phyloP scores from a whole-genome alignment of 2,888 invertebrate genomes.

The Crioceris asparagi region DNA sequence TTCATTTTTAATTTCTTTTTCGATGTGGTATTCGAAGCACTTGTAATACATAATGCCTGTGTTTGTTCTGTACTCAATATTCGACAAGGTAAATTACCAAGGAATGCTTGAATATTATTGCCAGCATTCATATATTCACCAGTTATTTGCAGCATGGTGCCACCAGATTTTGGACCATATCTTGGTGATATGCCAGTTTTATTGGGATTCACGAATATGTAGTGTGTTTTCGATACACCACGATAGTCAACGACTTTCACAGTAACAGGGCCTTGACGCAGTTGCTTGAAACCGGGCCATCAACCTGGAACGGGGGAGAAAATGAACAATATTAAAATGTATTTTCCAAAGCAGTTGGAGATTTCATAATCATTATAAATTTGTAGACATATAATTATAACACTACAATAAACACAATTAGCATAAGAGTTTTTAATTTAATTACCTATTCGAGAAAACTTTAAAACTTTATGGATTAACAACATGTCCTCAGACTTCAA shows the following conservation, averaged over 20 bases:
- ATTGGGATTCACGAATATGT: conserved; percentile 81
- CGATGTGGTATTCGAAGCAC: conserved; percentile 57
- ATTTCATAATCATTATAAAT: no score
- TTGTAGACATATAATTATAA: no score
- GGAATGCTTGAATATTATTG: conserved; percentile 78
- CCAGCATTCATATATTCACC: conserved; percentile 95
- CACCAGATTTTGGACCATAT: conserved; percentile 89
- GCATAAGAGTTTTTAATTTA: no score
- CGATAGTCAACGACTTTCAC: conserved; percentile 86
- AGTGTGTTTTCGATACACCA: conserved; percentile 75
- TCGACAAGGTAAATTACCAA: conserved; percentile 76
- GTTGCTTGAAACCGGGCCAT: conserved; percentile 74
- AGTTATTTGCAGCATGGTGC: conserved; percentile 80
- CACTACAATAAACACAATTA: no score
- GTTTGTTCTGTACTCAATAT: conserved; percentile 67
- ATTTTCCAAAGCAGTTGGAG: no score
- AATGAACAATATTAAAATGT: no score
- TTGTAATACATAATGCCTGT: conserved; percentile 73
- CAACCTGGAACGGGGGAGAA: no score
- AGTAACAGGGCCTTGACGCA: conserved; percentile 77
- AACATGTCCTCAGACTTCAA: no score
- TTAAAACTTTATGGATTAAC: no score
- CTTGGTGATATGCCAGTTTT: conserved; percentile 77
- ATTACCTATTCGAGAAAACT: no score
- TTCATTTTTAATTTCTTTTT: conserved; percentile 70